These are phyloP conservation scores for Hirtodrosophila trivittata DNA, from an alignment of 2,888 invertebrate species.

Conservation along the genomic window DNA sequence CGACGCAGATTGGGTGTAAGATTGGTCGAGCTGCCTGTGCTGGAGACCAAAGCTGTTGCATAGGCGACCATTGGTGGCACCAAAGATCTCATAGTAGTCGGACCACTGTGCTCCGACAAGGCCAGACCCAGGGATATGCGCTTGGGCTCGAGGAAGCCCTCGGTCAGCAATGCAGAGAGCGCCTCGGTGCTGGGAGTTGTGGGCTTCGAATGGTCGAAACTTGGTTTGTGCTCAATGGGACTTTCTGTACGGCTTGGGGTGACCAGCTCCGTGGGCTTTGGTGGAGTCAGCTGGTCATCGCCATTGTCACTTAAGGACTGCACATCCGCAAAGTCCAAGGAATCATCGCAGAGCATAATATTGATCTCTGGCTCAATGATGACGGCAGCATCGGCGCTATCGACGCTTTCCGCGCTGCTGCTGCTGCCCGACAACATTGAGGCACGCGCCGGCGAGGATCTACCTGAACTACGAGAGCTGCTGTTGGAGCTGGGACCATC, in stretches of 20 bases:
- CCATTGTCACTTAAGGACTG: conserved; percentile 68
- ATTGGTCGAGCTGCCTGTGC: conserved; percentile 69
- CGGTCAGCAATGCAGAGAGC: conserved; percentile 90
- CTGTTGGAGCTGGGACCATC: conserved; percentile 84
- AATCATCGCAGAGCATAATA: conserved; percentile 60
- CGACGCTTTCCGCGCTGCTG: conserved; percentile 46
- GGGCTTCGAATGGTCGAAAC: conserved; percentile 82
- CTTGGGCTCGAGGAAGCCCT: conserved; percentile 93
- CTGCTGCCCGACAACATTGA: conserved; percentile 55
- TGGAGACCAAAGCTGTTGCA: conserved; percentile 64
- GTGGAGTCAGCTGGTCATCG: conserved; percentile 8
- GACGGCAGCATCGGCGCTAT: conserved; percentile 68
- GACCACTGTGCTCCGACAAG: conserved; percentile 86
- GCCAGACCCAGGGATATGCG: conserved; percentile 90
- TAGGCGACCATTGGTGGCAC: conserved; percentile 65
- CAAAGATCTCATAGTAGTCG: conserved; percentile 42
- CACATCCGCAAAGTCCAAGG: conserved; percentile 65
- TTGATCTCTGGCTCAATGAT: conserved; percentile 68
- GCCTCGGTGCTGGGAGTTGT: conserved; percentile 93
- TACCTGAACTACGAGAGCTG: conserved; percentile 46
- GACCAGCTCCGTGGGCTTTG: not conserved
- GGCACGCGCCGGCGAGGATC: conserved; percentile 62
- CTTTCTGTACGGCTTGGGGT: not conserved
- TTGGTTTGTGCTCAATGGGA: not conserved
- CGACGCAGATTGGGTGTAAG: conserved; percentile 63